Evolutionary conservation across 2,797 vertebrate genomes (phyloP).

Genomic region (Cichlasoma orientale): DNA sequence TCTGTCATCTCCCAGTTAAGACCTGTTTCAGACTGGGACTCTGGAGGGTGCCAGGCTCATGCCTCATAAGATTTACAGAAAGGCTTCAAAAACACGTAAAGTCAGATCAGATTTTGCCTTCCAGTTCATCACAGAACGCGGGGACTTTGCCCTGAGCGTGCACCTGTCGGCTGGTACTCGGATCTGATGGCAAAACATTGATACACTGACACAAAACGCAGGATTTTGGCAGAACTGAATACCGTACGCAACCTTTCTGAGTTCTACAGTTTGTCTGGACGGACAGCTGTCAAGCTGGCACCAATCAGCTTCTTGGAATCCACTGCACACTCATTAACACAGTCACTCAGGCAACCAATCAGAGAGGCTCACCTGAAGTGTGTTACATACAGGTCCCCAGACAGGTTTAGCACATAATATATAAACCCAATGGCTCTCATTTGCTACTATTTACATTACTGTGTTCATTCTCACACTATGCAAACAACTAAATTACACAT

Average conservation of each 20-base stretch:
- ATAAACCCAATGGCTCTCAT: background rate
- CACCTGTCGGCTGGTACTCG: background rate
- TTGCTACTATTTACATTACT: too few relatives aligned
- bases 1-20: constrained; percentile 9
- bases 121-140: background rate
- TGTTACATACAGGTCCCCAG: too few relatives aligned
- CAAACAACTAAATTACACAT: too few relatives aligned
- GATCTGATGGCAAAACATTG: constrained; percentile 13
- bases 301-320: background rate
- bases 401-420: background rate
- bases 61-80: background rate
- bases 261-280: background rate
- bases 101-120: background rate
- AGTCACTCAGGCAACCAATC: too few relatives aligned
- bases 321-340: too few relatives aligned
- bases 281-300: background rate
- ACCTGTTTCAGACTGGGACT: constrained; percentile 2
- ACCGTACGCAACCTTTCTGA: background rate
- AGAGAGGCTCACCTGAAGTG: background rate
- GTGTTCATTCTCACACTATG: too few relatives aligned
- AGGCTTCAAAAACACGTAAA: background rate
- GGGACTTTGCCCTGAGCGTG: background rate
- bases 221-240: background rate
- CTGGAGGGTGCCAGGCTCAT: background rate
- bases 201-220: background rate